phyloP scores from a whole-genome alignment of 2,113 vertebrate species.

The Cyphomyrus plagiostoma region DNA sequence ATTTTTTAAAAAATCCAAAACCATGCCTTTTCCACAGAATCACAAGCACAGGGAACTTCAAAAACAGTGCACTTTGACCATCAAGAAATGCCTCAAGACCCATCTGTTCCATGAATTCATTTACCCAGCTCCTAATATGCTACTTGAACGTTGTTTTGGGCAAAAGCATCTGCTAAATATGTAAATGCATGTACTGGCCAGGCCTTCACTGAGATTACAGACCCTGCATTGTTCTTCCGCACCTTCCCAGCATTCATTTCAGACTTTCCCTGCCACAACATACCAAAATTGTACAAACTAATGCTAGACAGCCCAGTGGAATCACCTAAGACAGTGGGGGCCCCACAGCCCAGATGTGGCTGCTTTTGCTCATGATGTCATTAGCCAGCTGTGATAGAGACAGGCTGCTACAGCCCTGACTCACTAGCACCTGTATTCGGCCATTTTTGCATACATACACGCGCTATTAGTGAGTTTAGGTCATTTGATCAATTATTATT shows the following conservation, averaged over 20 bases:
- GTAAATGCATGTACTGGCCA: background rate
- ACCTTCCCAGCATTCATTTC: background rate
- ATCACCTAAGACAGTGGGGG: background rate
- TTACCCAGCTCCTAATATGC: background rate
- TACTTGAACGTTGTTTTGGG: background rate
- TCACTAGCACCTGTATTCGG: background rate
- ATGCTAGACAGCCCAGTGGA: background rate
- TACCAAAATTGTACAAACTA: background rate
- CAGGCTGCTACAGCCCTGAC: background rate
- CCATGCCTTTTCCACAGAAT: background rate
- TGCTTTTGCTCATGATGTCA: background rate
- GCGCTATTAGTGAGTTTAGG: background rate
- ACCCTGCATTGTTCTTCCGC: background rate
- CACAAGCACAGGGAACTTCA: background rate
- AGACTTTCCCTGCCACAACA: background rate
- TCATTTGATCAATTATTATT: background rate
- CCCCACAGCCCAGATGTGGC: background rate
- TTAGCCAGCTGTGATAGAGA: background rate
- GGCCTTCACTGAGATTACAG: background rate
- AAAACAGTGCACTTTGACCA: background rate
- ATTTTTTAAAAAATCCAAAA: background rate
- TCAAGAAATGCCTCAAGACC: background rate
- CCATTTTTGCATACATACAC: background rate
- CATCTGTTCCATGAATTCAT: background rate
- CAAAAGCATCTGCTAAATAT: background rate